Evolutionary conservation across 2,888 invertebrate species (phyloP).

Genomic region (Parnassius orleans): DNA sequence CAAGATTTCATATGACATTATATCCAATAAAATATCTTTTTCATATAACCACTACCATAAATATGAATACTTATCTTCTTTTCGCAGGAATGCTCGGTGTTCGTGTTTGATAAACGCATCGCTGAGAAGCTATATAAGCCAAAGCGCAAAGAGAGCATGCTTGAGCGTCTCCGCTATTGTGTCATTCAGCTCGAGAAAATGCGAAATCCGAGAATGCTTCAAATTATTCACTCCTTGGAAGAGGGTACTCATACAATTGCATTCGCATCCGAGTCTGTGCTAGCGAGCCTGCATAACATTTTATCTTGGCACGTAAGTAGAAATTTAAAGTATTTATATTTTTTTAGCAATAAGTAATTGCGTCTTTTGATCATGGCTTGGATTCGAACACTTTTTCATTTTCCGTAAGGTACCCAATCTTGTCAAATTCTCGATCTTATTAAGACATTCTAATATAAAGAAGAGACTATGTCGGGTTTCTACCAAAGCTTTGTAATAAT

Average conservation of each 20-base stretch:
- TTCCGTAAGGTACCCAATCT: too few relatives aligned
- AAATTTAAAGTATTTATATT: not conserved
- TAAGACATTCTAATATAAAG: too few relatives aligned
- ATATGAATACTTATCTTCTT: not conserved
- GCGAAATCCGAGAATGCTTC: conserved; percentile 91
- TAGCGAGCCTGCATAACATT: conserved; percentile 94
- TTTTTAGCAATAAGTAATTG: too few relatives aligned
- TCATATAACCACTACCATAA: too few relatives aligned
- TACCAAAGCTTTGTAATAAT: too few relatives aligned
- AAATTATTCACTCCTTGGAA: conserved; percentile 87
- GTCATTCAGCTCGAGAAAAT: conserved; percentile 90
- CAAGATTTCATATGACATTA: too few relatives aligned
- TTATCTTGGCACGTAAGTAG: conserved; percentile 88
- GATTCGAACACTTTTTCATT: too few relatives aligned
- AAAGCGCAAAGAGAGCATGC: conserved; percentile 93
- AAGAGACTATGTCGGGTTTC: too few relatives aligned
- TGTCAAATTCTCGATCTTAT: too few relatives aligned
- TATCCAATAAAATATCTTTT: too few relatives aligned
- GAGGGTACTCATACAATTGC: conserved; percentile 94
- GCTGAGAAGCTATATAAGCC: conserved; percentile 96
- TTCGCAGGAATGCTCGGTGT: conserved; percentile 93
- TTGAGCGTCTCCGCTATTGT: conserved; percentile 91
- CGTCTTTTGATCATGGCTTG: too few relatives aligned
- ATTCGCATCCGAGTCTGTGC: conserved; percentile 95
- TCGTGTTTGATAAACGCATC: conserved; percentile 95